Conservation (phyloP, 23 tunicate genomes). For the Halocynthia aurantium region DNA sequence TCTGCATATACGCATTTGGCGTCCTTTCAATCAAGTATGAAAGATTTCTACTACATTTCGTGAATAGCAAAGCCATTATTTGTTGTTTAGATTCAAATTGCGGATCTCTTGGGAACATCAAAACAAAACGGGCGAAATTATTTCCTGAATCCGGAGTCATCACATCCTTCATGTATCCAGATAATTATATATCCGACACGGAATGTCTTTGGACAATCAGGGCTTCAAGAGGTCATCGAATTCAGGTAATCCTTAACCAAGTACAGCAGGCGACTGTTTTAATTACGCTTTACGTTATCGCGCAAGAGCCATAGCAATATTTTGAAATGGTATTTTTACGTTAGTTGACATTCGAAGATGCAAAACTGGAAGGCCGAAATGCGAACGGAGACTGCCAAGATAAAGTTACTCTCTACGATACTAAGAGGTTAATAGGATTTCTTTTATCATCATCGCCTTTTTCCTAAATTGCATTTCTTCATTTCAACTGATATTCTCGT, state of each 20-base stretch:
- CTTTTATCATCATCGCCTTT: too few relatives aligned
- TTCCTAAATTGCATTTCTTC: too few relatives aligned
- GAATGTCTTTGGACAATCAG: conserved; percentile 6
- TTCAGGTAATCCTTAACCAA: background rate
- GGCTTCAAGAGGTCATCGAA: background rate
- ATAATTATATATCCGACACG: background rate
- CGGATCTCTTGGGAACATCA: conserved; percentile 8
- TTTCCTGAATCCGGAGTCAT: background rate
- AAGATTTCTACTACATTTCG: too few relatives aligned
- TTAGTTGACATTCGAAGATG: conserved; percentile 12
- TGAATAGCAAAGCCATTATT: too few relatives aligned
- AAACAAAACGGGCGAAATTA: background rate
- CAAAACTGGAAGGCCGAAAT: background rate
- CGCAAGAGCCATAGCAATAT: background rate
- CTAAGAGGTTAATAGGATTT: background rate
- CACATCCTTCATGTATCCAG: background rate
- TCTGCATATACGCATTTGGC: too few relatives aligned
- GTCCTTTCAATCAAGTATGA: too few relatives aligned
- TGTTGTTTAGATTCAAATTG: background rate
- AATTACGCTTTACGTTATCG: background rate
- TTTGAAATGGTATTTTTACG: background rate
- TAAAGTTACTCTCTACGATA: background rate
- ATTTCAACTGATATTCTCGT: too few relatives aligned
- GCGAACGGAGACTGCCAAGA: conserved; percentile 10
- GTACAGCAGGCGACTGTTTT: background rate